Base-by-base conservation (phyloP, 2,888 invertebrate genomes). In the Phyllotreta cruciferae region DNA sequence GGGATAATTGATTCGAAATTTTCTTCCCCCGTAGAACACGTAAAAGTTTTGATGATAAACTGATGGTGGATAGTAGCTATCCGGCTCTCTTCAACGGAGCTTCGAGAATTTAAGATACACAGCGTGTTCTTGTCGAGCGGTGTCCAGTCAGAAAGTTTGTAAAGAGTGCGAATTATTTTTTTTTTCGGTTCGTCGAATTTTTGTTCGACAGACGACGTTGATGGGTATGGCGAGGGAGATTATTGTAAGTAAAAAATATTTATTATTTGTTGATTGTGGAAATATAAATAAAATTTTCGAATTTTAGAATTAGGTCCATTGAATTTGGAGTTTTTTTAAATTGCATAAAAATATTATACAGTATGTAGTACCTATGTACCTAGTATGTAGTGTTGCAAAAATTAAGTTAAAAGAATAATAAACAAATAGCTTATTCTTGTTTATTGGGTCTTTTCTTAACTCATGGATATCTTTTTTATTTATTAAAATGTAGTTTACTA, bases 11-110 rank as follows among this genome's bases (percentile, higher is more conserved):
- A 36, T 24, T 64, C 67, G 24, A 60, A 54, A 67, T 60, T 67
- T 57, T 62, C 63, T 60, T 64, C 64, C 58, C 39, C 37, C 39
- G 47, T 58, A 39, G 54, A 42, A 56, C 42, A 57, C 68, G 64
- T 66, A 63, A 69, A 71, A 70, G 63, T 69, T 71, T 70, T 62
- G 62, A 69, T 65, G 60, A 65, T 66, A 55, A 60, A 64, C 63
- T 69, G 68, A 50, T 61, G 47, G 67, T 45, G 57, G 63, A 61
- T 68, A 71, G 71, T 71, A 65, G 63, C 66, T 64, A 61, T 64
- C 66, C 63, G 70, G 60, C 65, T 62, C 61, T 67, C 67, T 57
- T 36, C 64, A 57, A 68, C 53, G 64, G 61, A 63, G 69, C 68
- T 64, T 64, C 61, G 61, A 38, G 57, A 9, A 24, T 24, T 3